phyloP scores from a whole-genome alignment of 2,888 invertebrate species.

The Diabrotica balteata region DNA sequence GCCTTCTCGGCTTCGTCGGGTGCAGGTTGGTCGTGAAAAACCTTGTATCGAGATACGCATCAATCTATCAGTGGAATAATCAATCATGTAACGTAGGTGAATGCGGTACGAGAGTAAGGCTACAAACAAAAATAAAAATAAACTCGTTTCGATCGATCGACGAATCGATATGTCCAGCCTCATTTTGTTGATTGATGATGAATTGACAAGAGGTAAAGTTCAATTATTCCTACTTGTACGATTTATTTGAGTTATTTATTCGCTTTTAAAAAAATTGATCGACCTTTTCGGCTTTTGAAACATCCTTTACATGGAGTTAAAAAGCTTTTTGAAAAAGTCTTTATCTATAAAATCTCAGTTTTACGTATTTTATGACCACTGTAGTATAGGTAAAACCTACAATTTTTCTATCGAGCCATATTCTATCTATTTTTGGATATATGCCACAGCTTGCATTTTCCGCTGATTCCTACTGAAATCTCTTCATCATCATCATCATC shows the following conservation, averaged over 20 bases:
- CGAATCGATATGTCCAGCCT: constrained; percentile 48
- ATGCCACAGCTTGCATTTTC: too few species aligned
- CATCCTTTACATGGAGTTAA: too few species aligned
- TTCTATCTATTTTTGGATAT: too few species aligned
- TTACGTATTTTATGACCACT: too few species aligned
- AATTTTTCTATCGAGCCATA: too few species aligned
- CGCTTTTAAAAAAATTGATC: neutral
- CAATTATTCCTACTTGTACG: constrained; percentile 36
- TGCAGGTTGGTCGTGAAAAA: constrained; percentile 22
- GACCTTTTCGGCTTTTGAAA: too few species aligned
- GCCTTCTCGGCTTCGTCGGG: constrained; percentile 3
- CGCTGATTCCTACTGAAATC: too few species aligned
- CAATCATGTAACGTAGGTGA: constrained; percentile 43
- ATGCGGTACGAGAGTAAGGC: constrained; percentile 38
- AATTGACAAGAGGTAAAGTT: constrained; percentile 48
- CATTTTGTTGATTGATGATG: constrained; percentile 53
- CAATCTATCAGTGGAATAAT: constrained; percentile 43
- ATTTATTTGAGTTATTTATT: constrained; percentile 11
- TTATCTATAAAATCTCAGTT: too few species aligned
- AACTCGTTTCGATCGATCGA: constrained; percentile 41
- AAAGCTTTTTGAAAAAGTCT: too few species aligned
- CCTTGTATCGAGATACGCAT: constrained; percentile 36
- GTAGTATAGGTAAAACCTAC: too few species aligned
- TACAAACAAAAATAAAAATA: constrained; percentile 39
- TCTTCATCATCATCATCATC: too few species aligned